Base-by-base conservation (phyloP, 92 coral and sea anemone species). In the Hydrozoanthus gracilis region DNA sequence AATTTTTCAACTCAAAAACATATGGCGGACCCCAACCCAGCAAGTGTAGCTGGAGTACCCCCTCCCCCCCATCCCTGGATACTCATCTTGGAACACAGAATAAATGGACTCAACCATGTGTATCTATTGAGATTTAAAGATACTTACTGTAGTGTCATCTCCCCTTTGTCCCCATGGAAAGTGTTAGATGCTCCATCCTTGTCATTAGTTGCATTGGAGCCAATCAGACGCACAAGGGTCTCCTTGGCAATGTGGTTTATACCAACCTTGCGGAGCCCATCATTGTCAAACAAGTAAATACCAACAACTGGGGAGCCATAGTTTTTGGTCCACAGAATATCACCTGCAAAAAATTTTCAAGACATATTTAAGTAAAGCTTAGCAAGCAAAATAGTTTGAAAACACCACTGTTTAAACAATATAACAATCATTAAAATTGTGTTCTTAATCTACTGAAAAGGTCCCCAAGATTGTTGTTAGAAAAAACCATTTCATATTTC, bases 241-340 rank as follows among this genome's bases (percentile, higher is more conserved):
- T 97, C 99, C 79, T 88, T 95, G 15, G 99, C 99, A 20, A 97
- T 95, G 84, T 97, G 99, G 76, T 95, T 97, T 52, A 95, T 93
- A 35, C 95, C 93, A 35, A 97, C 96, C 88, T 94, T 90, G 17
- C 94, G 92, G 47, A 97, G 83, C 7, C 98, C 95, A 44, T 95
- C 98, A 46, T 92, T 93, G 90, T 97, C 98, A 92, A 95, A 93
- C 74, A 86, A 89, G 83, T 97, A 97, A 66, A 97, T 95, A n/a
- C 97, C 99, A 48, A 97, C 99, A 16, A 97, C 95, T 4, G 98
- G 99, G 44, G 99, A 95, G 16, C 98, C 98, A 88, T 93, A 97
- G 73, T 93, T 92, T 72, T 88, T 95, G 50, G 96, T 94, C 98
- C 98, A 95, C 62, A 91, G 93, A 72, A 95, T 95, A 65, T 94